Conservation (phyloP, 2,888 invertebrate genomes). For the Oithona nana region DNA sequence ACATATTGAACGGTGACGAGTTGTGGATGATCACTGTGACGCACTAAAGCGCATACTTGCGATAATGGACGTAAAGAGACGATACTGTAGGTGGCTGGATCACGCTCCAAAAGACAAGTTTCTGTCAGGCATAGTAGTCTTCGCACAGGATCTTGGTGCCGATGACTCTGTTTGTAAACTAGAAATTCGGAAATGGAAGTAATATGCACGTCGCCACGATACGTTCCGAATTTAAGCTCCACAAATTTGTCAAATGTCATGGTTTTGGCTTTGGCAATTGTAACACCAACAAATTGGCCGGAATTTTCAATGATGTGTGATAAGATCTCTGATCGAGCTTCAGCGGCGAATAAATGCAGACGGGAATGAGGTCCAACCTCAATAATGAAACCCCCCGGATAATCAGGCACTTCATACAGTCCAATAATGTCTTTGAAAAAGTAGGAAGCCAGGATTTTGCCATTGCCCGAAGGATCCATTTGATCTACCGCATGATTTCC, state of each 20-base stretch:
- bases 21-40: conserved; percentile 78
- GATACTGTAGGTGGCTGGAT: conserved; percentile 87
- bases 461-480: conserved; percentile 62
- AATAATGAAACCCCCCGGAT: conserved; percentile 77
- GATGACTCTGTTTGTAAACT: conserved; percentile 59
- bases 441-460: conserved; percentile 54
- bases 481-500: conserved; percentile 52
- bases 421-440: conserved; percentile 68
- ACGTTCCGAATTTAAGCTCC: conserved; percentile 72
- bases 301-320: conserved; percentile 43
- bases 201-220: conserved; percentile 80
- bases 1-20: conserved; percentile 83
- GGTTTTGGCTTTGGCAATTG: conserved; percentile 50
- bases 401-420: conserved; percentile 57
- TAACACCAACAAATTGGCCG: background rate
- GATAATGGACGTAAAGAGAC: conserved; percentile 44
- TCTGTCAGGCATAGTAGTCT: conserved; percentile 85
- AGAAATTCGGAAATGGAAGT: conserved; percentile 91
- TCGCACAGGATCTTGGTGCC: conserved; percentile 46
- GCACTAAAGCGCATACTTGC: conserved; percentile 73
- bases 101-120: conserved; percentile 82
- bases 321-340: conserved; percentile 66
- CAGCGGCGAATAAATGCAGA: conserved; percentile 65
- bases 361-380: conserved; percentile 71
- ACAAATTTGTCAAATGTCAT: conserved; percentile 71